These are phyloP conservation scores for Brenthis ino DNA, from an alignment of 2,888 invertebrate genomes.

Conservation along the genomic window DNA sequence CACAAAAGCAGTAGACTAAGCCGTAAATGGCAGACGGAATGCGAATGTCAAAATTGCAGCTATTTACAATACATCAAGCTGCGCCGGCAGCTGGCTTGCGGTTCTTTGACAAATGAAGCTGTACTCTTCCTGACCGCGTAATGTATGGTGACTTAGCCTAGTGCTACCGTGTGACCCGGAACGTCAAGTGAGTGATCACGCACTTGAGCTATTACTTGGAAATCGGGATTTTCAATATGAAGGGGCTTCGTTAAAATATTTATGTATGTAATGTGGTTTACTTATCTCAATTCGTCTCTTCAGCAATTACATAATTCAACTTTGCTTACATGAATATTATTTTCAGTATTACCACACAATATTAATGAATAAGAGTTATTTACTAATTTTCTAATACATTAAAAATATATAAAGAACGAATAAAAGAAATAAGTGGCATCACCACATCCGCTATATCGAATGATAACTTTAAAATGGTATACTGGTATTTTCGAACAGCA, in stretches of 20 bases:
- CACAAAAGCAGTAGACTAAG: conserved; percentile 56
- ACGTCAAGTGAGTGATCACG: conserved; percentile 43
- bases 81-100: conserved; percentile 57
- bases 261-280: conserved; percentile 23
- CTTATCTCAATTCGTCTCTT: not conserved
- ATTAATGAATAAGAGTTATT: too few relatives aligned
- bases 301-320: too few relatives aligned
- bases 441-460: too few relatives aligned
- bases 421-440: too few relatives aligned
- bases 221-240: conserved; percentile 28
- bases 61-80: conserved; percentile 65
- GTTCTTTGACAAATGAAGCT: conserved; percentile 76
- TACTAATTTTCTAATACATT: too few relatives aligned
- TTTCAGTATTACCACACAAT: too few relatives aligned
- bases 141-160: conserved; percentile 46
- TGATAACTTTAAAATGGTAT: too few relatives aligned
- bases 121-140: conserved; percentile 49
- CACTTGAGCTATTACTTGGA: conserved; percentile 31
- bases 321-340: too few relatives aligned
- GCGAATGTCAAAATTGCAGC: conserved; percentile 67
- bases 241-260: conserved; percentile 24
- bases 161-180: conserved; percentile 52
- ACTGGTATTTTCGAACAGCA: too few relatives aligned
- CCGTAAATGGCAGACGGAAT: conserved; percentile 55
- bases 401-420: too few relatives aligned